Evolutionary conservation across 2,888 invertebrate species (phyloP), one percentile per base, ranked within the genome.

Genomic region (Tetragnatha montana): DNA sequence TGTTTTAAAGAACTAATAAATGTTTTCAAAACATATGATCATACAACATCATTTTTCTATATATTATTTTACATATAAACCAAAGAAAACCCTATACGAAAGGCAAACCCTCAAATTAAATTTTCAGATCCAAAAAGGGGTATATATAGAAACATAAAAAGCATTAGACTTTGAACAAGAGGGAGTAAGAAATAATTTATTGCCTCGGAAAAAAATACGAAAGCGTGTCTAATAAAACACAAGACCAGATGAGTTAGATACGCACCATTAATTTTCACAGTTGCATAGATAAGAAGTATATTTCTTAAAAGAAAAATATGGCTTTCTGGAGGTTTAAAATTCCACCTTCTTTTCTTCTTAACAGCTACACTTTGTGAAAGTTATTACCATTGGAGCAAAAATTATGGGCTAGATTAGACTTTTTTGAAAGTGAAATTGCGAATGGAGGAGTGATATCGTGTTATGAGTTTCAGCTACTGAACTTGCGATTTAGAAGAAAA

Each of bases 401-500:
- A 89, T 89, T 89, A 89, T 89, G 85, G 85, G 85, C 81, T 84
- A 85, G 85, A 89, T 89, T 84, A 90, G 83, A 83, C 79, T 82
- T 87, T 80, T 87, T 82, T 79, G 60, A 22, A 19, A 75, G 69
- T 60, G 60, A 49, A 79, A 78, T 87, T 87, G 78, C 87, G 79
- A 82, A 70, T 49, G 68, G 60, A 81, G 82, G 35, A 2, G 35
- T 4, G 35, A 1, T 35, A 35, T 35, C 35, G 35, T 35, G 35
- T 35, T 35, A 35, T 35, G 35, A 35, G 35, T 35, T 35, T 35
- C 35, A 4, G 35, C 35, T 35, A 35, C 35, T 35, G 35, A 35
- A 35, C 35, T 35, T 35, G 35, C 4, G 35, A 35, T 35, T 35
- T n/a, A n/a, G n/a, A n/a, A n/a, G n/a, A 4, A 35, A 35, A 35